Base-by-base conservation (phyloP, 2,888 invertebrate genomes). In the Hirtodrosophila cameraria region DNA sequence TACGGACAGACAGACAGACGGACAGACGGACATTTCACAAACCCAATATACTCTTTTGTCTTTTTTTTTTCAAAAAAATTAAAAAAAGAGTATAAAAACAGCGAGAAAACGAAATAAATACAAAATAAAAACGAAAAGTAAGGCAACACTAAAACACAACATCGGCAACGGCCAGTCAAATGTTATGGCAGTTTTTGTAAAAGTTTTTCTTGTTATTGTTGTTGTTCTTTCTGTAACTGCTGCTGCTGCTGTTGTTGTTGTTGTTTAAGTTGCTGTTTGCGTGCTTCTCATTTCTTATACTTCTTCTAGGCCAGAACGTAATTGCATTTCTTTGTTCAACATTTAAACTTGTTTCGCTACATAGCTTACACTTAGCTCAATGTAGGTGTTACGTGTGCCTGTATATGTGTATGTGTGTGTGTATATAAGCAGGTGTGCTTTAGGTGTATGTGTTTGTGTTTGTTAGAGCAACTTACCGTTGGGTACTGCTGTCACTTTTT, bases 401-500 rank as follows among this genome's bases (percentile, higher is more conserved):
- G 30, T 62, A 16, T 48, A 27, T 61, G 27, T 50, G 30, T 30
- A 20, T 54, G 27, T 42, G 42, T 57, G 25, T 52, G 28, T 57
- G 30, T 54, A 43, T 61, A 25, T 58, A 45, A 50, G 50, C 39
- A 50, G 57, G 39, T 60, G 50, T 62, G 39, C 48, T 16, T 53
- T 38, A 9, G n/a, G 15, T 50, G 36, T 49, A 23, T 53, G 25
- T 65, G 48, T 60, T 20, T 48, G 58, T 43, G 65, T 23, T 53
- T 28, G 65, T 53, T 49, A 65, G 61, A 70, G 64, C 52, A 78
- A 92, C 96, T 94, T 93, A 97, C 97, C 97, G 93, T 96, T 95
- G 87, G 97, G 96, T 91, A 97, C 94, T 87, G 96, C 93, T 83
- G 97, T 94, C 86, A 97, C 96, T 93, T 99, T 99, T 95, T 91